Evolutionary conservation across 2,113 vertebrate species (phyloP).

Genomic region (Ovis canadensis): DNA sequence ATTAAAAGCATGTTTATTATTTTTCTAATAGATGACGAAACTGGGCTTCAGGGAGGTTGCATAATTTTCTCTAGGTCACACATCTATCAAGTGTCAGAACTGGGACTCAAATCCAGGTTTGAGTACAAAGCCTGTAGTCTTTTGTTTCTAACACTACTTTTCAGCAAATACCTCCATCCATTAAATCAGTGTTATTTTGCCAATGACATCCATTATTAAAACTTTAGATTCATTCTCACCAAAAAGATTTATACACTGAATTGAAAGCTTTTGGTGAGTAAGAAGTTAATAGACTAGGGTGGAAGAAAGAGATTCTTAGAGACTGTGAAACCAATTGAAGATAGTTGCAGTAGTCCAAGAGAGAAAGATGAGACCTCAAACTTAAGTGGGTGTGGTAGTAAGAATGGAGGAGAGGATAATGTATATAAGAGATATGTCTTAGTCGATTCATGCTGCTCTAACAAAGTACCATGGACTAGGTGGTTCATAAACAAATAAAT

Average conservation of each 20-base stretch:
- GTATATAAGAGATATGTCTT: neutral
- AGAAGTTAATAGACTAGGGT: neutral
- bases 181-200: conserved; percentile 6
- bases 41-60: neutral
- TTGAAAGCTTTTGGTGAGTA: neutral
- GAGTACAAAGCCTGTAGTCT: neutral
- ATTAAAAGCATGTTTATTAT: neutral
- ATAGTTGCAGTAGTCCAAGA: neutral
- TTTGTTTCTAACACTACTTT: neutral
- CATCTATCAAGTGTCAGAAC: neutral
- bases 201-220: neutral
- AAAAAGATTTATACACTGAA: neutral
- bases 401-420: neutral
- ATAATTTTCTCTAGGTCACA: conserved; percentile 17
- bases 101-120: neutral
- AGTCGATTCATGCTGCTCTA: neutral
- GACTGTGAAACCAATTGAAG: neutral
- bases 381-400: neutral
- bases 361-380: neutral
- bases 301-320: neutral
- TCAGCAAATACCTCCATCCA: neutral
- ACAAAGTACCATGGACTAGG: neutral
- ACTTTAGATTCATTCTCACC: neutral
- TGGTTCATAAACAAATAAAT: neutral
- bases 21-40: neutral